Conservation (phyloP, 2,113 vertebrate species). For the zebrafish (Danio rerio) region GRCz12tu NC_133178.1:33269501-33270000, state of each 20-base stretch:
- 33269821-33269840: slow-evolving; percentile 49
- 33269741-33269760: slow-evolving; percentile 33
- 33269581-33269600: too few relatives aligned
- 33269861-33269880: slow-evolving; percentile 34
- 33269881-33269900: slow-evolving; percentile 22
- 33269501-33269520: too few relatives aligned
- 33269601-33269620: too few relatives aligned
- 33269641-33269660: too few relatives aligned
- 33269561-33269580: too few relatives aligned
- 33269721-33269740: slow-evolving; percentile 33
- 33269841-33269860: slow-evolving; percentile 35
- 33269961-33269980: not conserved
- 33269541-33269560: too few relatives aligned
- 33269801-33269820: slow-evolving; percentile 13
- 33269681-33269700: not conserved
- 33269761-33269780: slow-evolving; percentile 39
- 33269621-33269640: too few relatives aligned
- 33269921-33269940: slow-evolving; percentile 13
- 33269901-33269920: slow-evolving; percentile 9
- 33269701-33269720: slow-evolving; percentile 26
- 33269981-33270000: not conserved
- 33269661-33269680: too few relatives aligned
- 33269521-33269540: too few relatives aligned
- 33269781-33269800: slow-evolving; percentile 21
- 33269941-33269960: not conserved